Percentiles rank a stretch among this genome's conserved stretches.
Evolutionary conservation across 2,888 invertebrate species (phyloP).

Genomic region (Andrena minutula): DNA sequence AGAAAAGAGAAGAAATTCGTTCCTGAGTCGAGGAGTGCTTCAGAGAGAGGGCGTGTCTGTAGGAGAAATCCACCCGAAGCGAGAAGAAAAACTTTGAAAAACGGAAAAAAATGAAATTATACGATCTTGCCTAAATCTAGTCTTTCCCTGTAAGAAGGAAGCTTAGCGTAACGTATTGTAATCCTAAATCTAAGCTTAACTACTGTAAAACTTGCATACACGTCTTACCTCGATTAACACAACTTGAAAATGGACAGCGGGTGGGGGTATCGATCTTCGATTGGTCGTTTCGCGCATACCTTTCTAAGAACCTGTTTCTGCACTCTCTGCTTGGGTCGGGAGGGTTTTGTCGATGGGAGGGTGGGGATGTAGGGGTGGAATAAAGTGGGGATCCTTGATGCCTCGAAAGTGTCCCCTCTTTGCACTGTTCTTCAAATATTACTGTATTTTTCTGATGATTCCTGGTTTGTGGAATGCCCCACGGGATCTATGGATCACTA

Average conservation of each 20-base stretch:
- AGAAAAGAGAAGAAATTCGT: conserved; percentile 47
- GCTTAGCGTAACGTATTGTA: conserved; percentile 73
- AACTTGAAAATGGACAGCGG: neutral
- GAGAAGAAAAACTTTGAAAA: conserved; percentile 46
- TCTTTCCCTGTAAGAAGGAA: conserved; percentile 72
- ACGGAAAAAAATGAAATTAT: conserved; percentile 49
- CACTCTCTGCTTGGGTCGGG: neutral
- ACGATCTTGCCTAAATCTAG: conserved; percentile 81
- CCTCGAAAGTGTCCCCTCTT: conserved; percentile 43
- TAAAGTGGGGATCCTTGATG: conserved; percentile 49
- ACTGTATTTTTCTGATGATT: conserved; percentile 6
- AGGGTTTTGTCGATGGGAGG: neutral
- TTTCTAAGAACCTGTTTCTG: conserved; percentile 34
- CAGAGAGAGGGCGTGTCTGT: conserved; percentile 15
- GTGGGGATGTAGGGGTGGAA: neutral
- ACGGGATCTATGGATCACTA: conserved; percentile 5
- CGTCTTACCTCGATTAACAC: conserved; percentile 71
- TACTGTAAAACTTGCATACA: conserved; percentile 72
- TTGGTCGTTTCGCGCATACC: conserved; percentile 70
- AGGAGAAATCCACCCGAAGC: conserved; percentile 22
- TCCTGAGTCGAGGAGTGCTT: conserved; percentile 48
- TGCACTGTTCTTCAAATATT: conserved; percentile 25
- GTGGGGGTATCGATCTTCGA: conserved; percentile 50
- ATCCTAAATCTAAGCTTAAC: conserved; percentile 74
- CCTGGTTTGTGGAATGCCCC: neutral